A percentile compares a stretch with the other conserved stretches of the same genome.
Evolutionary conservation across 2,113 vertebrate species (phyloP).

Genomic region (Etheostoma spectabile): DNA sequence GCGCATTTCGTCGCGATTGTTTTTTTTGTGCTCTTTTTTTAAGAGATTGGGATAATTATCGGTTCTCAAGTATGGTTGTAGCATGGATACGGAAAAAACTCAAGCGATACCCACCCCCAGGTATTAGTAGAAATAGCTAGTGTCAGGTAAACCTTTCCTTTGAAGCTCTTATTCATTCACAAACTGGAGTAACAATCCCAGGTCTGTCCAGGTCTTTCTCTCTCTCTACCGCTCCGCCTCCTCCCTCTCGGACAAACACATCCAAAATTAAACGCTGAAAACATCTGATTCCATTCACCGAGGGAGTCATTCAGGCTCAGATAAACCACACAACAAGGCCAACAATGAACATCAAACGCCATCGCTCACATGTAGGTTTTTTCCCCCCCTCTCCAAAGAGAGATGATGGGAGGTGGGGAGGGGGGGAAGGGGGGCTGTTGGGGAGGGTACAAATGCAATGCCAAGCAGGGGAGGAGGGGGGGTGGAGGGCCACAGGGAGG

Average conservation of each 20-base stretch:
- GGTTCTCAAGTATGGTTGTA: no score
- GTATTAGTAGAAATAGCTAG: not conserved
- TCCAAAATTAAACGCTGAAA: constrained; percentile 58
- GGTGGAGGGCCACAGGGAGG: constrained; percentile 10
- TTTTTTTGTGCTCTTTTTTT: no score
- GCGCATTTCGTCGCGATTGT: no score
- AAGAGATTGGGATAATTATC: no score
- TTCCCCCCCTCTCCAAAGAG: not conserved
- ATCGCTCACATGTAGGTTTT: constrained; percentile 24
- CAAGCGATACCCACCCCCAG: not conserved
- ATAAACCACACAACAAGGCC: constrained; percentile 53
- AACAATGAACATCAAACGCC: constrained; percentile 43
- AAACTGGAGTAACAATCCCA: not conserved
- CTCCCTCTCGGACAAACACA: constrained; percentile 25
- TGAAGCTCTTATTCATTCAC: not conserved
- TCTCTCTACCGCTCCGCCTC: no score
- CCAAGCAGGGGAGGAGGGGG: no score
- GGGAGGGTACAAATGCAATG: constrained; percentile 2
- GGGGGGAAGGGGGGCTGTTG: not conserved
- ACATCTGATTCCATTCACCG: constrained; percentile 28
- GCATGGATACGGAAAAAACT: no score
- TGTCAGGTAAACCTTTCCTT: not conserved
- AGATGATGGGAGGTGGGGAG: not conserved
- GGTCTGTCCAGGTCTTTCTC: not conserved
- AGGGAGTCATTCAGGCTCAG: constrained; percentile 35